A percentile compares a stretch with the other conserved stretches of the same genome.
Conservation (phyloP, 2,113 vertebrate species). For the Megaceryle maxima region DNA sequence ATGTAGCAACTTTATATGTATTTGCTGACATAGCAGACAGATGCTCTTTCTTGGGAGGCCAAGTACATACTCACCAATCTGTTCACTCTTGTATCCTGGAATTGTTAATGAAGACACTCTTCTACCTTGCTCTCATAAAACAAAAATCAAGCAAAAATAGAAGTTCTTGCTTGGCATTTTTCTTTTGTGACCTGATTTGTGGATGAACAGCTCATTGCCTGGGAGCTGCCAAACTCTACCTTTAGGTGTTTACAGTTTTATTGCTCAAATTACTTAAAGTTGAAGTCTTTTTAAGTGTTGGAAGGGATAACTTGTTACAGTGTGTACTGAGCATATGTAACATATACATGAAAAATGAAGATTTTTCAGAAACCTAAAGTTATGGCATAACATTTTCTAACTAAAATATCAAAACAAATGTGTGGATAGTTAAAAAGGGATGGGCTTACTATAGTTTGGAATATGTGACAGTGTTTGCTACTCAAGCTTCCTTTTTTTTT, state of each 20-base stretch:
- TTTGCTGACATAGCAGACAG: slow-evolving; percentile 18
- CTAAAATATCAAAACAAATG: background rate
- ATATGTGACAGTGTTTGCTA: background rate
- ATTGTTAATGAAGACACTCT: background rate
- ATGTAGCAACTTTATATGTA: background rate
- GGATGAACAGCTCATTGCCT: background rate
- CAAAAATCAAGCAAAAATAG: background rate
- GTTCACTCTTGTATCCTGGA: background rate
- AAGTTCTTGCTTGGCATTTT: background rate
- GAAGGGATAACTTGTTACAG: background rate
- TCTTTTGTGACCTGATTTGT: background rate
- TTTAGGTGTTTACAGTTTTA: background rate
- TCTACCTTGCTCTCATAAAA: background rate
- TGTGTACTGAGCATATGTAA: background rate
- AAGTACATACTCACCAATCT: background rate
- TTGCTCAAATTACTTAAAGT: background rate
- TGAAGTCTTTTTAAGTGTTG: background rate
- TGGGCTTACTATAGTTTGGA: background rate
- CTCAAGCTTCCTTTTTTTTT: background rate
- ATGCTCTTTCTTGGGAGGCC: background rate
- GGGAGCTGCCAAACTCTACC: background rate
- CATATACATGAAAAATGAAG: background rate
- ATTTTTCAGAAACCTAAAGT: background rate
- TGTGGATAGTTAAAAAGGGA: background rate
- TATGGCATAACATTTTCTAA: background rate